Evolutionary conservation across 2,888 invertebrate species (phyloP).

Genomic region (Heteropelma amictum): DNA sequence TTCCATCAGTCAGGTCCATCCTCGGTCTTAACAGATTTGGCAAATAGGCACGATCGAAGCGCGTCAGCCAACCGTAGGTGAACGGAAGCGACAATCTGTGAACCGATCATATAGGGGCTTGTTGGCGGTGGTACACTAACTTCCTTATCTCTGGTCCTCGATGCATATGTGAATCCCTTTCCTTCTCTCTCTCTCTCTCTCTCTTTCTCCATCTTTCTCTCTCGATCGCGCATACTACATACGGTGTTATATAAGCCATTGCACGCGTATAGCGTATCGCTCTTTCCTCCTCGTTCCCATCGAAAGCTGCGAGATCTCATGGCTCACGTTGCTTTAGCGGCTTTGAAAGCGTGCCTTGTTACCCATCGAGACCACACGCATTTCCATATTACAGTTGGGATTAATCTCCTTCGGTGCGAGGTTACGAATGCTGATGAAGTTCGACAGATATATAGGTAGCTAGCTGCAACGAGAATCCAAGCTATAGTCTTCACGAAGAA

Average conservation of each 20-base stretch:
- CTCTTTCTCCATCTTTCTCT: conserved; percentile 43
- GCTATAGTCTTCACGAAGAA: background rate
- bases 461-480: conserved; percentile 9
- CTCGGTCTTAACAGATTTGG: conserved; percentile 56
- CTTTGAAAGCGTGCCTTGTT: conserved; percentile 22
- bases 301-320: background rate
- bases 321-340: background rate
- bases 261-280: conserved; percentile 45
- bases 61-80: conserved; percentile 30
- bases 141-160: conserved; percentile 9
- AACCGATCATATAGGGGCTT: conserved; percentile 74
- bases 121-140: conserved; percentile 47
- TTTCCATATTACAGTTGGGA: conserved; percentile 75
- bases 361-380: conserved; percentile 56
- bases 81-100: conserved; percentile 68
- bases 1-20: conserved; percentile 52
- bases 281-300: conserved; percentile 51
- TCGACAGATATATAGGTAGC: conserved; percentile 63
- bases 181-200: conserved; percentile 1
- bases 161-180: conserved; percentile 32
- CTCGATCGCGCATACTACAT: conserved; percentile 56
- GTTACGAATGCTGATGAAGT: conserved; percentile 66
- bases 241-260: background rate
- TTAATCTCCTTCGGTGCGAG: conserved; percentile 66
- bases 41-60: conserved; percentile 46